phyloP scores from a whole-genome alignment of 2,113 vertebrate species.

The Epinephelus fuscoguttatus region DNA sequence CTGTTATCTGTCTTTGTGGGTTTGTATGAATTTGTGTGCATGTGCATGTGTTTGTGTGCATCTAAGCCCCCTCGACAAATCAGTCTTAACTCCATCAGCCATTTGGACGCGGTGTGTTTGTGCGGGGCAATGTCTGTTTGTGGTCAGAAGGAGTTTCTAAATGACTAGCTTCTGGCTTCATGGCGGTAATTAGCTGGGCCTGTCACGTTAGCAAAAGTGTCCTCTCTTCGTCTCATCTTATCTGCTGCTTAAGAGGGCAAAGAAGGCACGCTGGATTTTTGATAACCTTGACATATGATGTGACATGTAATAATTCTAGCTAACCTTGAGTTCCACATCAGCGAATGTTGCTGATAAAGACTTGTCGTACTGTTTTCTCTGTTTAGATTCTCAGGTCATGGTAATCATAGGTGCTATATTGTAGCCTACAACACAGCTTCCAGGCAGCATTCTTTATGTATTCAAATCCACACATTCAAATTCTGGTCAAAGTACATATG shows the following conservation, averaged over 20 bases:
- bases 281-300: slow-evolving; percentile 24
- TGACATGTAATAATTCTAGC: slow-evolving; percentile 10
- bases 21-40: slow-evolving; percentile 41
- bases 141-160: slow-evolving; percentile 51
- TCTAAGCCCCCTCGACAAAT: slow-evolving; percentile 54
- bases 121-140: slow-evolving; percentile 5
- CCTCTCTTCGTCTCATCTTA: slow-evolving; percentile 28
- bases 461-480: no score
- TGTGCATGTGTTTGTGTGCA: background rate
- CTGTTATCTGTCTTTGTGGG: slow-evolving; percentile 62
- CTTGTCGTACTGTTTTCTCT: background rate
- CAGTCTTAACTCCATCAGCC: slow-evolving; percentile 39
- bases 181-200: slow-evolving; percentile 44
- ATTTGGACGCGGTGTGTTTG: slow-evolving; percentile 9
- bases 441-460: no score
- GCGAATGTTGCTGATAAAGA: background rate
- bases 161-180: slow-evolving; percentile 30
- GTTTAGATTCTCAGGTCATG: no score
- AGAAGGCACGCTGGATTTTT: background rate
- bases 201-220: slow-evolving; percentile 34
- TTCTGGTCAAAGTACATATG: no score
- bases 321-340: slow-evolving; percentile 29
- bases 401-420: no score
- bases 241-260: slow-evolving; percentile 29
- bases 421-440: no score